Percentiles rank a stretch among this genome's conserved stretches.
These are phyloP conservation scores for Sussaba pulchella DNA, from an alignment of 2,888 invertebrate species.

Conservation along the genomic window DNA sequence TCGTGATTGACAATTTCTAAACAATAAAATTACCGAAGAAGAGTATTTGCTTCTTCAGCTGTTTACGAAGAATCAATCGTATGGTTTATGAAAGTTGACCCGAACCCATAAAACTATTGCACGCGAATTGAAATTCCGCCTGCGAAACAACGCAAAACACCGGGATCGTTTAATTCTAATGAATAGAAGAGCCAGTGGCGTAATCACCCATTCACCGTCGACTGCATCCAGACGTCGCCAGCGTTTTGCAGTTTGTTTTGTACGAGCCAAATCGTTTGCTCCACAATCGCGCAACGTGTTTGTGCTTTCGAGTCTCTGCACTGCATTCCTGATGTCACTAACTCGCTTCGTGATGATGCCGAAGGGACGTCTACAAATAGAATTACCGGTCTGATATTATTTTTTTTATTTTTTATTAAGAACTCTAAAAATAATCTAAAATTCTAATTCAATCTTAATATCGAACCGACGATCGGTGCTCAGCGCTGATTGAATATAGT, in stretches of 20 bases:
- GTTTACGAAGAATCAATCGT: not conserved
- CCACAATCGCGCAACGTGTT: not conserved
- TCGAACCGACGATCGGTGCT: too few species aligned
- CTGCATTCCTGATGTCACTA: not conserved
- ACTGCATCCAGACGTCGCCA: slow-evolving; percentile 11
- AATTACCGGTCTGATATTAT: too few species aligned
- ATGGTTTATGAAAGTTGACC: not conserved
- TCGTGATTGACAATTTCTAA: not conserved
- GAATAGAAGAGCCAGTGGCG: not conserved
- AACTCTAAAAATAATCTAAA: too few species aligned
- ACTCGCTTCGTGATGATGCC: not conserved
- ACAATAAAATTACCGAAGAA: not conserved
- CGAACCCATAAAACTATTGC: not conserved
- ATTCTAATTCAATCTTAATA: too few species aligned
- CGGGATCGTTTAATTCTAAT: not conserved
- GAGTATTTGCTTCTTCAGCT: too few species aligned
- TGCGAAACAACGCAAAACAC: not conserved
- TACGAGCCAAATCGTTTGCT: slow-evolving; percentile 1
- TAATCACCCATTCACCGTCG: slow-evolving; percentile 5
- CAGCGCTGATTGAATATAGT: too few species aligned
- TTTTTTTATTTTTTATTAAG: not conserved
- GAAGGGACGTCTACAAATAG: too few species aligned
- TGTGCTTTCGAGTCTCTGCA: not conserved
- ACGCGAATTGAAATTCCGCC: not conserved
- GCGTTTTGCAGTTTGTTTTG: not conserved